Percentiles rank a stretch among this genome's conserved stretches.
phyloP scores from a whole-genome alignment of 2,113 vertebrate species.

The Spermophilus dauricus region DNA sequence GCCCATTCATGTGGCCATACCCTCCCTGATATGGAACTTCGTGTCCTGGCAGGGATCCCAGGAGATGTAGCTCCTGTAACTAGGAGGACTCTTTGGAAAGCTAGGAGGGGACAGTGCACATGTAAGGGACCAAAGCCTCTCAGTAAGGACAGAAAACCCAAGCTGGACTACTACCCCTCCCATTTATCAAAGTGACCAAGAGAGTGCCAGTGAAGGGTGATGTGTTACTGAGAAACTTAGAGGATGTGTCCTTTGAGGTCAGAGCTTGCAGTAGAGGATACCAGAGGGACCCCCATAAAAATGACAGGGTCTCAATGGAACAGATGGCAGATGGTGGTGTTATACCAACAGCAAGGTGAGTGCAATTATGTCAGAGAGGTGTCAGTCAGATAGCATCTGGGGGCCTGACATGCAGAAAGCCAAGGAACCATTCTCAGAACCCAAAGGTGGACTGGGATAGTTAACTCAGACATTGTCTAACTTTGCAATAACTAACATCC shows the following conservation, averaged over 20 bases:
- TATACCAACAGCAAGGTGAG: not conserved
- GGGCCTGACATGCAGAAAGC: not conserved
- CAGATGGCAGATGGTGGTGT: not conserved
- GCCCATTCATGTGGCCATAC: fast-evolving
- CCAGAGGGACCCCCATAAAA: not conserved
- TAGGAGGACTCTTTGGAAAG: not conserved
- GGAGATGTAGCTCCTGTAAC: fast-evolving
- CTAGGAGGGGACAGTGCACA: not conserved
- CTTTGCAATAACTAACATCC: not conserved
- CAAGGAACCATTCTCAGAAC: not conserved
- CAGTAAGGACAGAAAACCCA: not conserved
- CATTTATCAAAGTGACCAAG: not conserved
- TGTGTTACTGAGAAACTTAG: not conserved
- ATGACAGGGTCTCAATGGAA: not conserved
- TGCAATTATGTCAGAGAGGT: not conserved
- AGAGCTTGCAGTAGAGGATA: not conserved
- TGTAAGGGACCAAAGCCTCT: not conserved
- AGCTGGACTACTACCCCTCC: not conserved
- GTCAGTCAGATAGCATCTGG: not conserved
- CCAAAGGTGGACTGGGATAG: not conserved
- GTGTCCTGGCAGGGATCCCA: not conserved
- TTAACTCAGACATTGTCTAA: not conserved
- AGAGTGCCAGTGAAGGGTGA: not conserved
- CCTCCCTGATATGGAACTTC: not conserved
- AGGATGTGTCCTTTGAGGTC: not conserved